Conservation (phyloP, 2,113 vertebrate species). For the Crypturellus undulatus region DNA sequence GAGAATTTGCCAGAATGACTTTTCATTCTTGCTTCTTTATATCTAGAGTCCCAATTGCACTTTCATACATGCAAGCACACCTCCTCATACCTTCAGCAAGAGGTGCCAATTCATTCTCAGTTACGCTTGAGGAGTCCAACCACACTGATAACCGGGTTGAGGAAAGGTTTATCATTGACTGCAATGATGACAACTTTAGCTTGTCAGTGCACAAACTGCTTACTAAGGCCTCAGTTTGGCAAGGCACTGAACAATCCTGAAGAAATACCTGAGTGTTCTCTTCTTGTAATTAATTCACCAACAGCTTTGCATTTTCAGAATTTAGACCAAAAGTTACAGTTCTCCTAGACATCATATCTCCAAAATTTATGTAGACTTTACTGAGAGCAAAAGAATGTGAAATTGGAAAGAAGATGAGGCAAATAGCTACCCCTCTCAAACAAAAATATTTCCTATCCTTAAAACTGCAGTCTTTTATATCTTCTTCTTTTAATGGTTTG, state of each 20-base stretch:
- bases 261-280: accelerated
- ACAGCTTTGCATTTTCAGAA: background rate
- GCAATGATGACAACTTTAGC: accelerated
- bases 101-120: background rate
- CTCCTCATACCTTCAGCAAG: background rate
- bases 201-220: background rate
- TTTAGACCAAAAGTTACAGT: background rate
- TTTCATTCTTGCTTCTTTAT: background rate
- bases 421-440: background rate
- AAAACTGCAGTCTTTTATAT: background rate
- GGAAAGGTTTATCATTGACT: background rate
- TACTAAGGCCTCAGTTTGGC: background rate
- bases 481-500: background rate
- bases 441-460: background rate
- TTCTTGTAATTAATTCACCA: background rate
- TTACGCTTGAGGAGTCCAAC: background rate
- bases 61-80: background rate
- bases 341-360: background rate
- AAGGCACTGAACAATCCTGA: background rate
- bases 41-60: background rate
- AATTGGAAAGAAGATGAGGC: background rate
- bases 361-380: background rate
- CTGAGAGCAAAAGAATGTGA: background rate
- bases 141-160: background rate
- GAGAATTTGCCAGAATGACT: background rate